These are phyloP conservation scores for Trogon surrucura DNA, from an alignment of 2,113 vertebrate species.

Conservation along the genomic window DNA sequence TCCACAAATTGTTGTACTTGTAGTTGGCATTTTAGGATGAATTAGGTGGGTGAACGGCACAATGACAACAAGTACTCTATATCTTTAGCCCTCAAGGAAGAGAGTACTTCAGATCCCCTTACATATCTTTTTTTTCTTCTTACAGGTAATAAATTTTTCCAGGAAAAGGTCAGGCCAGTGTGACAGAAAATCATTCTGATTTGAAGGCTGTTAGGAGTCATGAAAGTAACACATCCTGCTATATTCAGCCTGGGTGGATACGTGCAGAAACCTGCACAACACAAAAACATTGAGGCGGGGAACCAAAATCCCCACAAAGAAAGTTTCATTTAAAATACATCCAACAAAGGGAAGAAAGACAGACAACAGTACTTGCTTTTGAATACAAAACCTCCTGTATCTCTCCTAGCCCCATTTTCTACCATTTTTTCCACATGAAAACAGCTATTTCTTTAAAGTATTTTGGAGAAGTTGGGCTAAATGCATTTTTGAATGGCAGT, in stretches of 20 bases:
- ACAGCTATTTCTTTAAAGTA: not conserved
- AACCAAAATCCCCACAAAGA: not conserved
- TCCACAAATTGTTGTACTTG: slow-evolving; percentile 13
- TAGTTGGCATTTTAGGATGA: slow-evolving; percentile 20
- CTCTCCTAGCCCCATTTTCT: not conserved
- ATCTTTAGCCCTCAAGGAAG: slow-evolving; percentile 34
- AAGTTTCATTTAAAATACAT: not conserved
- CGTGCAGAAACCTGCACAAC: not conserved
- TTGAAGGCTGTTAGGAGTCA: slow-evolving; percentile 41
- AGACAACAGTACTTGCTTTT: not conserved
- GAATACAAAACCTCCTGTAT: not conserved
- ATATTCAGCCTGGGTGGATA: not conserved
- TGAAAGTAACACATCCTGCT: not conserved
- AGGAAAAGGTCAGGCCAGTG: slow-evolving; percentile 41
- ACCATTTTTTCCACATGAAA: not conserved
- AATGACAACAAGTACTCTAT: slow-evolving; percentile 17
- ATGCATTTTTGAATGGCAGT: not conserved
- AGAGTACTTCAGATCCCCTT: not conserved
- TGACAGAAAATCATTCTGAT: slow-evolving; percentile 64
- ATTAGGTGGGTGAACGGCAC: not conserved
- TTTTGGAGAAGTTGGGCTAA: not conserved
- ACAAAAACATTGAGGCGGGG: not conserved
- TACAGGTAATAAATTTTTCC: slow-evolving; percentile 37
- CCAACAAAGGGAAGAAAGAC: not conserved
- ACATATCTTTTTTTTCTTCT: not conserved